Conservation (phyloP, 1,140 invertebrate genomes). For the Aphaenogaster ashmeadi region DNA sequence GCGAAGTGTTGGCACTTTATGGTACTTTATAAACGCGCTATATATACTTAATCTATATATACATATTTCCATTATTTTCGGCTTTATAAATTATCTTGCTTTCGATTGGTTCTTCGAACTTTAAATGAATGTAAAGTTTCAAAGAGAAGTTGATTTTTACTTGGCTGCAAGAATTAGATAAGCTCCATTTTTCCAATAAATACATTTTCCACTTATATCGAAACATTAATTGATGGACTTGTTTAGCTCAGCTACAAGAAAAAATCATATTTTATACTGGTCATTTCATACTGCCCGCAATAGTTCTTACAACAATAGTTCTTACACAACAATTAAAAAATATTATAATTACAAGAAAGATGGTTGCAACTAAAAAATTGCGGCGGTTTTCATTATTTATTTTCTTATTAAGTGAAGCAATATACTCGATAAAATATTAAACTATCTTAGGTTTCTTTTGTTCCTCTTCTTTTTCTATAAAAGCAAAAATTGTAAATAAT, state of each 20-base stretch:
- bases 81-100: not conserved
- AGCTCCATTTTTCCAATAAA: not conserved
- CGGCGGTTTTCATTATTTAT: not conserved
- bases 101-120: not conserved
- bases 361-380: not conserved
- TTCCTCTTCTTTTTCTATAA: not conserved
- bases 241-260: not conserved
- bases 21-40: slow-evolving; percentile 26
- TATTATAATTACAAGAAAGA: slow-evolving; percentile 18
- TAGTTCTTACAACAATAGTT: not conserved
- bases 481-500: slow-evolving; percentile 6
- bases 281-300: not conserved
- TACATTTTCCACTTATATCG: not conserved
- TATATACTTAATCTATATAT: slow-evolving; percentile 22
- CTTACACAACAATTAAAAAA: not conserved
- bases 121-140: slow-evolving; percentile 9
- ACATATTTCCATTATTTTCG: not conserved
- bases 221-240: not conserved
- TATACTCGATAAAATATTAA: slow-evolving; percentile 11
- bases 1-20: not conserved
- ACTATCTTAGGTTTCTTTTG: not conserved
- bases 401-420: not conserved
- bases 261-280: not conserved
- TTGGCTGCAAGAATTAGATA: not conserved
- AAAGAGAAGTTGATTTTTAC: not conserved